Evolutionary conservation across 2,888 invertebrate genomes (phyloP).

Genomic region (Litoditis marina): DNA sequence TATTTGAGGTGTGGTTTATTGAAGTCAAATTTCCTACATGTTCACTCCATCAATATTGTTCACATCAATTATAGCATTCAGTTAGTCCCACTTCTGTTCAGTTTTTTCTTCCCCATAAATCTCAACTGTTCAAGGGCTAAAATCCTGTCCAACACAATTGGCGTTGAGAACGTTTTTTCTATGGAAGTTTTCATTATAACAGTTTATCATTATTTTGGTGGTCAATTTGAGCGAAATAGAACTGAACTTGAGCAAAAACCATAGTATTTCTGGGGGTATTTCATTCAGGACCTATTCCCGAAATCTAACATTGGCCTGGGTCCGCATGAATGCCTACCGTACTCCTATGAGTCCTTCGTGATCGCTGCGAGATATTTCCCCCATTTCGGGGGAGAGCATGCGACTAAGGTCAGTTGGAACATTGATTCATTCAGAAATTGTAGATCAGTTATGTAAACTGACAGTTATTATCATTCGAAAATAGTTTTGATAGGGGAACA

Average conservation of each 20-base stretch:
- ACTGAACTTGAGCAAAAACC: too few species aligned
- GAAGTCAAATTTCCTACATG: not conserved
- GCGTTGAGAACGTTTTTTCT: too few species aligned
- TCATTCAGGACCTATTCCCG: constrained; percentile 56
- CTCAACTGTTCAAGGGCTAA: too few species aligned
- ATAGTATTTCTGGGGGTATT: not conserved
- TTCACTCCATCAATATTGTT: too few species aligned
- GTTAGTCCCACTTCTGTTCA: too few species aligned
- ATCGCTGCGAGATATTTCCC: constrained; percentile 61
- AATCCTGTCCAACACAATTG: too few species aligned
- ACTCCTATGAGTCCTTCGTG: constrained; percentile 57
- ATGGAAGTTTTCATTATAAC: not conserved
- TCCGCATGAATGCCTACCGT: constrained; percentile 53
- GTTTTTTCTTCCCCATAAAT: too few species aligned
- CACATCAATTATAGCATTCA: too few species aligned
- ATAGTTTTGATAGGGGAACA: not conserved
- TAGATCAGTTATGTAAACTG: not conserved
- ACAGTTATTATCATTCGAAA: not conserved
- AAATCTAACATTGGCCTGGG: constrained; percentile 58
- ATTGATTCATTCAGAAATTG: too few species aligned
- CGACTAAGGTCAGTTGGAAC: constrained; percentile 38
- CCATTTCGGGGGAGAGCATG: constrained; percentile 49
- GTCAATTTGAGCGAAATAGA: too few species aligned
- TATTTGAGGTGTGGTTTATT: constrained; percentile 37
- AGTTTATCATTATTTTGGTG: too few species aligned